These are phyloP conservation scores for Scaptomyza graminum DNA, from an alignment of 1,140 invertebrate species.

Conservation along the genomic window DNA sequence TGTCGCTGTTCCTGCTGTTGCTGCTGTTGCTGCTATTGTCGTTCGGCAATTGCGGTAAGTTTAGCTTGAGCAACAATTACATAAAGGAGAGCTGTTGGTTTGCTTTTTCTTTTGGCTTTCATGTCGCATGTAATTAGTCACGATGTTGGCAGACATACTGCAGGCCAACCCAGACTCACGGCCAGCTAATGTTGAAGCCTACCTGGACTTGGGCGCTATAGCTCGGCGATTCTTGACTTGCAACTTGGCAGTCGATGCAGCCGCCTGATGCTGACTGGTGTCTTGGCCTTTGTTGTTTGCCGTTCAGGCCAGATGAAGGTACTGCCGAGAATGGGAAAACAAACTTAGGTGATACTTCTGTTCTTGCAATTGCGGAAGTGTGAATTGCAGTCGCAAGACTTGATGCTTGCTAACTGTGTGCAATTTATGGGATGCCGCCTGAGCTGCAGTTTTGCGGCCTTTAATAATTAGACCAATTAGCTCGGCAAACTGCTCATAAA, in stretches of 20 bases:
- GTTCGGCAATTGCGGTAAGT: constrained; percentile 59
- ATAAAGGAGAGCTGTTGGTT: constrained; percentile 44
- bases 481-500: constrained; percentile 70
- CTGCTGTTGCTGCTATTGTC: constrained; percentile 25
- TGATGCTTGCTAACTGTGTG: constrained; percentile 23
- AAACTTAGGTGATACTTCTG: constrained; percentile 21
- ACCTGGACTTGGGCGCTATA: constrained; percentile 52
- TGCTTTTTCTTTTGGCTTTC: constrained; percentile 59
- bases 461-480: constrained; percentile 77
- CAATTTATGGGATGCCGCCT: constrained; percentile 42
- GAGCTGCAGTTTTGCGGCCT: constrained; percentile 27
- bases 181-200: constrained; percentile 25
- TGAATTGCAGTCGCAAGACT: constrained; percentile 57
- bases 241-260: constrained; percentile 51
- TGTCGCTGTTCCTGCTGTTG: constrained; percentile 26
- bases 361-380: constrained; percentile 70
- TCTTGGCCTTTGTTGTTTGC: constrained; percentile 73
- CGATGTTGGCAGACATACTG: constrained; percentile 79
- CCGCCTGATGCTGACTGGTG: constrained; percentile 1
- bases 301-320: constrained; percentile 43
- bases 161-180: constrained; percentile 53
- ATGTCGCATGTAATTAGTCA: constrained; percentile 82
- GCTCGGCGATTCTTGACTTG: constrained; percentile 58
- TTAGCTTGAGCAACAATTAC: constrained; percentile 66
- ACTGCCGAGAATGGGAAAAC: constrained; percentile 26